A percentile compares a stretch with the other conserved stretches of the same genome.
These are phyloP conservation scores for Myrmecobius fasciatus DNA, from an alignment of 2,113 vertebrate genomes.

Conservation along the genomic window DNA sequence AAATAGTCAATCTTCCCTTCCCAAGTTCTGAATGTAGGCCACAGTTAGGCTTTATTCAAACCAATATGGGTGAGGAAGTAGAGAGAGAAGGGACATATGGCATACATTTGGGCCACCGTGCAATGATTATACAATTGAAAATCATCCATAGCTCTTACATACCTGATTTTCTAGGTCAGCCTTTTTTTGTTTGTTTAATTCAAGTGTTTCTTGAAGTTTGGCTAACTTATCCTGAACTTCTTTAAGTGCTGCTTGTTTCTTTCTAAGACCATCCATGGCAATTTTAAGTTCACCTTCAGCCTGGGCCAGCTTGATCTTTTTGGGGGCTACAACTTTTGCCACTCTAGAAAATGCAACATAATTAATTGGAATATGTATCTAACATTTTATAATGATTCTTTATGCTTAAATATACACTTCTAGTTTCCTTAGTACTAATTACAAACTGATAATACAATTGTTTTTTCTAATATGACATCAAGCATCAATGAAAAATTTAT, in stretches of 20 bases:
- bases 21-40: neutral
- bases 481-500: neutral
- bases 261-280: conserved; percentile 87
- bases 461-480: neutral
- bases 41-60: neutral
- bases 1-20: neutral
- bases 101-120: neutral
- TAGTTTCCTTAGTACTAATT: neutral
- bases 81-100: neutral
- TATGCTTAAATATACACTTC: conserved; percentile 23
- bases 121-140: neutral
- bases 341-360: conserved; percentile 82
- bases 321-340: conserved; percentile 91
- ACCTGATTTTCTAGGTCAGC: conserved; percentile 92
- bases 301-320: conserved; percentile 89
- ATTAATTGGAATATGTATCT: conserved; percentile 47
- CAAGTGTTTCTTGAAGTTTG: conserved; percentile 86
- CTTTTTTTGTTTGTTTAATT: conserved; percentile 91
- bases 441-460: neutral
- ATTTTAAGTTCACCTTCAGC: conserved; percentile 88
- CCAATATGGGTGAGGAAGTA: neutral
- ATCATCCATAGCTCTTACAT: neutral
- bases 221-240: conserved; percentile 90
- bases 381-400: neutral
- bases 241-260: conserved; percentile 89